Conservation (phyloP, 2,888 invertebrate genomes). For the Erebia ligea region DNA sequence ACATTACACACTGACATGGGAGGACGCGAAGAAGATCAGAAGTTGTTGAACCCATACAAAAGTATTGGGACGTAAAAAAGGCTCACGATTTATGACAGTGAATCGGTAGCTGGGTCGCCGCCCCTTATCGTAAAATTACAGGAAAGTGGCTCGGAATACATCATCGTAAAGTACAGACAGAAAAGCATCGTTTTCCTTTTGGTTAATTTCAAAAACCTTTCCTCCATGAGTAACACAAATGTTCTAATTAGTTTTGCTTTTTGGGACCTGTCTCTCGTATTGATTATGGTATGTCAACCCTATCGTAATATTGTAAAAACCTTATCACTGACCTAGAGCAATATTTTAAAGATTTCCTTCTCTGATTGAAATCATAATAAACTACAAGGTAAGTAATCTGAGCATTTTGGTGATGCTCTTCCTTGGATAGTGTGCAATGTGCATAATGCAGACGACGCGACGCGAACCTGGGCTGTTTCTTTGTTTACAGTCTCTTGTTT, state of each 20-base stretch:
- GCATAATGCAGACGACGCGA: slow-evolving; percentile 52
- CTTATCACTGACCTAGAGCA: not conserved
- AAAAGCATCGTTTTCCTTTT: slow-evolving; percentile 28
- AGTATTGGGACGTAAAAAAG: slow-evolving; percentile 16
- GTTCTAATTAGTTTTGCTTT: not conserved
- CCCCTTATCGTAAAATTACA: slow-evolving; percentile 17
- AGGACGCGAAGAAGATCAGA: slow-evolving; percentile 43
- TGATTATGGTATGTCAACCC: not conserved
- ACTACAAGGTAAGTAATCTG: not conserved
- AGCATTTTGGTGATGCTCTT: not conserved
- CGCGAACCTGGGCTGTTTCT: slow-evolving; percentile 45
- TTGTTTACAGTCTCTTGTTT: slow-evolving; percentile 47
- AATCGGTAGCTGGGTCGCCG: slow-evolving; percentile 18
- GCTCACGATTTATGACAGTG: slow-evolving; percentile 12
- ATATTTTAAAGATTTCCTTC: not conserved
- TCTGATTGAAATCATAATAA: no score
- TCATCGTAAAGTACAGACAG: slow-evolving; percentile 39
- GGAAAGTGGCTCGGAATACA: slow-evolving; percentile 46
- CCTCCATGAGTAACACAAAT: not conserved
- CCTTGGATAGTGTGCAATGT: slow-evolving; percentile 55
- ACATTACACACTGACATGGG: not conserved
- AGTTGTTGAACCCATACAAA: slow-evolving; percentile 58
- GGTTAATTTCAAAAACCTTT: not conserved
- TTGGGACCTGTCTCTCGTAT: not conserved
- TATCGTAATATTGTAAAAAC: not conserved